Percentiles rank a stretch among this genome's conserved stretches.
phyloP scores from a whole-genome alignment of 2,113 vertebrate species.

The Promerops cafer region DNA sequence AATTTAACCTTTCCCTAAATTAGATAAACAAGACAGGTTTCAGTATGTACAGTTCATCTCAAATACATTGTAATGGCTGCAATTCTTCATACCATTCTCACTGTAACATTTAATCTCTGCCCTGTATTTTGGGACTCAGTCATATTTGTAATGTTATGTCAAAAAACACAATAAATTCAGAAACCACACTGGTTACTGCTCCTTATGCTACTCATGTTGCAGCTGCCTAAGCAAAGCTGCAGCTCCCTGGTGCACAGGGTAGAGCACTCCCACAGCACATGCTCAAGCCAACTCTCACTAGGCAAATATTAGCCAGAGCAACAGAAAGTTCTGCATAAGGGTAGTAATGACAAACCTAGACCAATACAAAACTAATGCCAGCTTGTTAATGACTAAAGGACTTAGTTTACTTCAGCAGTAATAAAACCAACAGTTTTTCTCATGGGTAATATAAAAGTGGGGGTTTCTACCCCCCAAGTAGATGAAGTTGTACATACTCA shows the following conservation, averaged over 20 bases:
- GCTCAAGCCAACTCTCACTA: not conserved
- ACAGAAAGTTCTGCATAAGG: not conserved
- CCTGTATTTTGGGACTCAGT: not conserved
- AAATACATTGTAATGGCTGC: not conserved
- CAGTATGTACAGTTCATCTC: not conserved
- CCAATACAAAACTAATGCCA: not conserved
- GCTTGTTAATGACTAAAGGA: not conserved
- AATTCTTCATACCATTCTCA: not conserved
- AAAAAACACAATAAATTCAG: not conserved
- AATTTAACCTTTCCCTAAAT: not conserved
- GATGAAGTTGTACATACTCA: not conserved
- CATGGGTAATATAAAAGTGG: not conserved
- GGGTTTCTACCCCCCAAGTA: fast-evolving
- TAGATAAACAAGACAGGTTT: not conserved
- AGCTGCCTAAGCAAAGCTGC: not conserved
- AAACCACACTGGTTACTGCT: not conserved
- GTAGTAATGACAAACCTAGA: not conserved
- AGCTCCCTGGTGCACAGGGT: not conserved
- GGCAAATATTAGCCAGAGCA: slow-evolving; percentile 10
- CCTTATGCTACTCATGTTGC: not conserved
- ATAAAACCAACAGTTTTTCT: not conserved
- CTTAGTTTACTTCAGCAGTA: not conserved
- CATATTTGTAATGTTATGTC: not conserved
- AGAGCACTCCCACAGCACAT: not conserved
- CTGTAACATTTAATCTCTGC: not conserved